Evolutionary conservation across 2,797 vertebrate genomes (phyloP).

Genomic region (Alauda arvensis): DNA sequence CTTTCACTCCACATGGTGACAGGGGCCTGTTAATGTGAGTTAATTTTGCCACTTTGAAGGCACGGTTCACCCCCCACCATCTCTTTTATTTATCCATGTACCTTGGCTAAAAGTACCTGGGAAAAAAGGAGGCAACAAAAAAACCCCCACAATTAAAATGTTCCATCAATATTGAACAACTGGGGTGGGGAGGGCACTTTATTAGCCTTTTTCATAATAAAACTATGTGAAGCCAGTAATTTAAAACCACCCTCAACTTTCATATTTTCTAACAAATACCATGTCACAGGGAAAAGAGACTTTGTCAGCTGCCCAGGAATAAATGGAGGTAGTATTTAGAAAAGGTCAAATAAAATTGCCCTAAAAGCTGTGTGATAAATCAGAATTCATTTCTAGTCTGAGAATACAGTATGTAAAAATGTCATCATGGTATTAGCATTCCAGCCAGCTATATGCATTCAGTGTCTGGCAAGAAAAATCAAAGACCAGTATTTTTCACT

Average conservation of each 20-base stretch:
- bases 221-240: neutral
- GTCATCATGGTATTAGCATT: slow-evolving; percentile 16
- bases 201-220: neutral
- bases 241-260: slow-evolving; percentile 10
- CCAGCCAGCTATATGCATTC: neutral
- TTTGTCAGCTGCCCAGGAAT: slow-evolving; percentile 14
- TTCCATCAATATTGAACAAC: neutral
- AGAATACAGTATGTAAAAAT: slow-evolving; percentile 37
- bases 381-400: slow-evolving; percentile 16
- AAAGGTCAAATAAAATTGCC: slow-evolving; percentile 56
- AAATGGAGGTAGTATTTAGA: slow-evolving; percentile 24
- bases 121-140: neutral
- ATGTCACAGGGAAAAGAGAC: neutral
- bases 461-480: neutral
- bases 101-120: neutral
- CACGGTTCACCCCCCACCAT: neutral
- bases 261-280: slow-evolving; percentile 23
- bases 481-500: neutral
- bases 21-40: neutral
- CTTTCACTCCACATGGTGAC: rapidly evolving
- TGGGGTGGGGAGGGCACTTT: neutral
- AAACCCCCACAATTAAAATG: neutral
- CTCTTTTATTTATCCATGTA: neutral
- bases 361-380: slow-evolving; percentile 31
- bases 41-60: neutral